A percentile compares a stretch with the other conserved stretches of the same genome.
Evolutionary conservation across 2,113 vertebrate species (phyloP).

Genomic region (Todiramphus saurophagus): DNA sequence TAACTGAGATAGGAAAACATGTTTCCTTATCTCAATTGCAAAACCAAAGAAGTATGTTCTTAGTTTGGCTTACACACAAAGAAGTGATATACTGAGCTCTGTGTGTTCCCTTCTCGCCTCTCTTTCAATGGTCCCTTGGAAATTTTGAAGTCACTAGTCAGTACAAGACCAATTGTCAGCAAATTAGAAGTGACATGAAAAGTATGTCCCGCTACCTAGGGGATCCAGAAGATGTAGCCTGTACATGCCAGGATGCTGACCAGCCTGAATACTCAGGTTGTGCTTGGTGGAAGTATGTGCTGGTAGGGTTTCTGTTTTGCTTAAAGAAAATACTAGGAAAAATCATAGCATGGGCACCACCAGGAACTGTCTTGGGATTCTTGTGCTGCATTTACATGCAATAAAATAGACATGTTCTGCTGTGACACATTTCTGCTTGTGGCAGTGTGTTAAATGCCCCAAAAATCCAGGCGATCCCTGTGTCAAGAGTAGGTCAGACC

Average conservation of each 20-base stretch:
- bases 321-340: neutral
- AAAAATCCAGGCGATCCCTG: accelerated
- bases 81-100: neutral
- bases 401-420: neutral
- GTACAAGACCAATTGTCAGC: neutral
- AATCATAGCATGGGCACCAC: neutral
- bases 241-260: accelerated
- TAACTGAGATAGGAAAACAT: neutral
- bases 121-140: neutral
- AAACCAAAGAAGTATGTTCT: neutral
- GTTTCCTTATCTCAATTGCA: neutral
- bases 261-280: neutral
- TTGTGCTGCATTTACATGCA: neutral
- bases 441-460: neutral
- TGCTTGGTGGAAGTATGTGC: neutral
- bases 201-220: neutral
- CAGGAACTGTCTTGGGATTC: neutral
- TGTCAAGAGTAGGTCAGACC: accelerated
- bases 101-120: neutral
- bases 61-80: neutral
- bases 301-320: neutral
- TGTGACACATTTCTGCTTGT: neutral
- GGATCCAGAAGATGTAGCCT: neutral
- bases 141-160: neutral
- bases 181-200: neutral